phyloP scores from a whole-genome alignment of 2,113 vertebrate species.

The Silurus meridionalis region DNA sequence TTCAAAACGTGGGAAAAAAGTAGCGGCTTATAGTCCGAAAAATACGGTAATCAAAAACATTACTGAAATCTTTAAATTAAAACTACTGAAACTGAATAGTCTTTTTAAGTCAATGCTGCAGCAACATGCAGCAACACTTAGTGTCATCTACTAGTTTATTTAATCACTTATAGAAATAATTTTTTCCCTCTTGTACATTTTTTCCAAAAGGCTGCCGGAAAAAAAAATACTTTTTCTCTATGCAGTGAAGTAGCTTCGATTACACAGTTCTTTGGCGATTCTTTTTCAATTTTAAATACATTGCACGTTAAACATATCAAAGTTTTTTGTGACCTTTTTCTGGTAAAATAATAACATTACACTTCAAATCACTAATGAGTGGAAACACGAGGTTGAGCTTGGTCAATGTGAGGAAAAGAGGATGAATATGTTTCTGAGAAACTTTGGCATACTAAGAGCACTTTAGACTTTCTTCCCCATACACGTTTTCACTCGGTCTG shows the following conservation, averaged over 20 bases:
- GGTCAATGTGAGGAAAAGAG: neutral
- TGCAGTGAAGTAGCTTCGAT: slow-evolving; percentile 21
- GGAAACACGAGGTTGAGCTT: neutral
- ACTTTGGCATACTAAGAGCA: neutral
- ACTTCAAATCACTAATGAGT: slow-evolving; percentile 12
- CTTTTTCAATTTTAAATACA: slow-evolving; percentile 27
- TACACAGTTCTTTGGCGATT: neutral
- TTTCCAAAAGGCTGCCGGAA: neutral
- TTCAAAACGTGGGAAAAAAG: too few species aligned
- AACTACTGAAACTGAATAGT: neutral
- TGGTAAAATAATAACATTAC: neutral
- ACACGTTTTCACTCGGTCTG: slow-evolving; percentile 29
- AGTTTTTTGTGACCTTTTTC: slow-evolving; percentile 28
- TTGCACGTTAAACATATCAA: slow-evolving; percentile 35
- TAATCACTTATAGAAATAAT: neutral
- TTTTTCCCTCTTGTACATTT: neutral
- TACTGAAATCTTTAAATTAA: neutral
- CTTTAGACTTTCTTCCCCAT: slow-evolving; percentile 13
- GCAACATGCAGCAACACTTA: neutral
- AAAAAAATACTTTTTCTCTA: slow-evolving; percentile 11
- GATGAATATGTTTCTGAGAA: neutral
- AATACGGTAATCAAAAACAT: neutral
- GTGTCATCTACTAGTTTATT: neutral
- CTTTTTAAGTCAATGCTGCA: neutral
- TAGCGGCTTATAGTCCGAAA: too few species aligned